phyloP scores from a whole-genome alignment of 2,797 vertebrate genomes.

The Falco concolor region DNA sequence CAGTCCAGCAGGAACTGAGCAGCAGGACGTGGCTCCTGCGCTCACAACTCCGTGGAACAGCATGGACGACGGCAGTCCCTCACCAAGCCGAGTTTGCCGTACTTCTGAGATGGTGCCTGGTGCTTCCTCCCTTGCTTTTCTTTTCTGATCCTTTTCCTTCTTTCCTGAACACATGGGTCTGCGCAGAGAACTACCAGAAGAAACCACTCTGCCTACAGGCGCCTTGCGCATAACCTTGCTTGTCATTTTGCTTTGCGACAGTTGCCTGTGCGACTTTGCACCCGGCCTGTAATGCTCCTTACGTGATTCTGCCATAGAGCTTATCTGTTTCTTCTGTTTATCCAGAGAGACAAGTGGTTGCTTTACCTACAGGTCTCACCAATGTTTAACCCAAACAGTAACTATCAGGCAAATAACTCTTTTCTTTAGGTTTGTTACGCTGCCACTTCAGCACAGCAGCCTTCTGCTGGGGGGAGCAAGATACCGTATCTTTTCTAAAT shows the following conservation, averaged over 20 bases:
- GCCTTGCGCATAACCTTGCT: background rate
- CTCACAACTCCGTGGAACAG: fast-evolving
- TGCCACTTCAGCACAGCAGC: background rate
- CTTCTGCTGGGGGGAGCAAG: background rate
- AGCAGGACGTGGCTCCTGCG: fast-evolving
- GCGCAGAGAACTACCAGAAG: background rate
- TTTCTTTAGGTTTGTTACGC: background rate
- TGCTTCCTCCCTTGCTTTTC: background rate
- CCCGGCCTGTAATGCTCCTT: background rate
- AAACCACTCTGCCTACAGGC: background rate
- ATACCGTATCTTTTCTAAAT: background rate
- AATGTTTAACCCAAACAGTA: background rate
- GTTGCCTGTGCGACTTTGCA: fast-evolving
- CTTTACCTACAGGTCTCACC: background rate
- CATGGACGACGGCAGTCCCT: fast-evolving
- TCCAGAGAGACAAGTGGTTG: background rate
- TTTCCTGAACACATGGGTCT: background rate
- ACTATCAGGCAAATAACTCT: background rate
- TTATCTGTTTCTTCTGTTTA: background rate
- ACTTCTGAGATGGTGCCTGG: fast-evolving
- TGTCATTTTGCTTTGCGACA: background rate
- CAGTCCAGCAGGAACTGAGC: background rate
- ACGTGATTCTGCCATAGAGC: background rate
- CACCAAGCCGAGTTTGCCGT: fast-evolving
- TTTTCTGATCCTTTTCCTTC: background rate